Evolutionary conservation across 2,888 invertebrate species (phyloP), one percentile per base, ranked within the genome.

Genomic region (Odontocerum albicorne): DNA sequence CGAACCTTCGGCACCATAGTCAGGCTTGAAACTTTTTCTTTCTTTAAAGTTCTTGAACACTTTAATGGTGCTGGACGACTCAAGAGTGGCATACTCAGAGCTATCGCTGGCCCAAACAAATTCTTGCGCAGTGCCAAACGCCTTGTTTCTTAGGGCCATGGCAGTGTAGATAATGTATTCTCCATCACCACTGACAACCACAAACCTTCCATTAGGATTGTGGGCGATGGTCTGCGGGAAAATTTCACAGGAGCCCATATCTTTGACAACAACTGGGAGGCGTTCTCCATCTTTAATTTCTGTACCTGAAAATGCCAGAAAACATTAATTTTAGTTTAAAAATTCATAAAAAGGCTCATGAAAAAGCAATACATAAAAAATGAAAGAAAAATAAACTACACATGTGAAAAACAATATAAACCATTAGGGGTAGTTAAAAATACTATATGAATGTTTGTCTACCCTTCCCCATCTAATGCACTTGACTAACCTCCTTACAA

Each of bases 81-180:
- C 98, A 15, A 95, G 76, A 0, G 89, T 90, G 0, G 91, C 91
- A 66, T 91, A 92, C 65, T 97, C 93, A 38, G 94, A 95, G 22
- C 96, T 94, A 70, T 99, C 99, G 43, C 89, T 82, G 0, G 96
- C 95, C 99, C 99, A 99, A 0, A 98, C 98, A 70, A 99, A 99
- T 75, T 99, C 99, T 65, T 96, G 93, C 0, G 97, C 98, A 8
- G 93, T 88, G 1, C 99, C 99, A 69, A 98, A 99, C 1, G 96
- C 96, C 71, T 99, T 99, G 73, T 99, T 99, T 47, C 99, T 81
- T 60, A 99, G 77, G 0, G 98, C 98, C 96, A 99, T 97, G 0
- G 99, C 96, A 0, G 99, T 99, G 77, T 99, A 99, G 65, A 99
- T 98, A 43, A 99, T 99, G 72, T 97, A 99, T 71, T 99, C 99